Evolutionary conservation across 2,113 vertebrate species (phyloP).

Genomic region (Gnathonemus longibarbis): DNA sequence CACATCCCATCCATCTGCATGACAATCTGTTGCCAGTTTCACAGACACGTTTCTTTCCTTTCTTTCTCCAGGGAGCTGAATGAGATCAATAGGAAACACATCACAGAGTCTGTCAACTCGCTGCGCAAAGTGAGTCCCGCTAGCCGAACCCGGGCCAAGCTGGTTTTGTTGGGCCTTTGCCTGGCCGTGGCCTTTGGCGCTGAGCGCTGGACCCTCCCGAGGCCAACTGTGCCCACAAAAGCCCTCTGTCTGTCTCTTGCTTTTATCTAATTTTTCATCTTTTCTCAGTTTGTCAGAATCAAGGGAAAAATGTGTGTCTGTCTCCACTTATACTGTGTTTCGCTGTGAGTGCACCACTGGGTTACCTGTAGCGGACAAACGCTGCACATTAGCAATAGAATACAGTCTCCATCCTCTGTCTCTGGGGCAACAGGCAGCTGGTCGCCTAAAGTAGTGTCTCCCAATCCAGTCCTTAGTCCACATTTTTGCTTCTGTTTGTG

Average conservation of each 20-base stretch:
- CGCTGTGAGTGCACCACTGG: not conserved
- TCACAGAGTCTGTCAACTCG: conserved; percentile 69
- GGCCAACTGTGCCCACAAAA: not conserved
- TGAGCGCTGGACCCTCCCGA: not conserved
- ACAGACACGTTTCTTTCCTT: not conserved
- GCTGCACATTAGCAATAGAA: not conserved
- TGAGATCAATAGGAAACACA: conserved; percentile 79
- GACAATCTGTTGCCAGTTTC: not conserved
- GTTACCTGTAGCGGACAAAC: not conserved
- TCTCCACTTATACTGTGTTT: not conserved
- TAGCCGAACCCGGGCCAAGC: not conserved
- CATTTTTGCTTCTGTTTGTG: not conserved
- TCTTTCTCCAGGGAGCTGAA: conserved; percentile 59
- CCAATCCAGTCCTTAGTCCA: not conserved
- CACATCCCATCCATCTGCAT: not conserved
- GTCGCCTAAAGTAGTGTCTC: not conserved
- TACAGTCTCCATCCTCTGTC: not conserved
- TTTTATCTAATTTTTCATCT: not conserved
- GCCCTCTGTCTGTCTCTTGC: not conserved
- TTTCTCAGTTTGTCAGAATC: not conserved
- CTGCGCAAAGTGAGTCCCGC: conserved; percentile 60
- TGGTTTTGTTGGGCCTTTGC: not conserved
- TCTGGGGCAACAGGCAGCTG: not conserved
- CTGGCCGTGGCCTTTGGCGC: not conserved
- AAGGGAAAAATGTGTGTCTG: not conserved